Evolutionary conservation across 2,797 vertebrate species (phyloP), one percentile per base, ranked within the genome.

Genomic region (Galago senegalensis): DNA sequence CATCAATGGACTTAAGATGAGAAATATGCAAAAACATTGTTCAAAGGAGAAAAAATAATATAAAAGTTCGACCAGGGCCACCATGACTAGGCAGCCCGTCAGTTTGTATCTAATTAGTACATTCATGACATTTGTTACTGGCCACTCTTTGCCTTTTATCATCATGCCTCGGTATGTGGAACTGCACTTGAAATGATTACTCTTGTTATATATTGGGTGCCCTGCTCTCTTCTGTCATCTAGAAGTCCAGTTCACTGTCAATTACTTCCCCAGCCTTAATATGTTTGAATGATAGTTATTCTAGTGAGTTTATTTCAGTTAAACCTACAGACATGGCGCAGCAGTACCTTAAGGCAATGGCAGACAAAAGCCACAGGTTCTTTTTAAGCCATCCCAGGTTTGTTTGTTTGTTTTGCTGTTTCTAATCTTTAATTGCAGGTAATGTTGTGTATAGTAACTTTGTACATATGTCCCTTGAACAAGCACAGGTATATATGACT

Each of bases 271-370:
- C 1, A 56, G 25, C 3, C 53, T 69, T 69, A 84, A n/a, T 16
- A 25, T 46, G 16, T 73, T 81, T 83, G 77, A 83, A n/a, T 93
- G 89, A 31, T 61, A 83, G 49, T 76, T 76, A 53, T 86, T 72
- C 70, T 90, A 53, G 16, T 4, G 31, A 73, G 16, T 84, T 88
- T 83, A 60, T 90, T 89, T 82, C 49, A 18, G 43, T 81, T 85
- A 25, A 77, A 0, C 21, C 56, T 46, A 70, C 27, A n/a, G 73
- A 92, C 70, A 69, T 31, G 34, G 46, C 1, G 5, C 75, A 92
- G n/a, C 7, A n/a, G 18, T 43, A n/a, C 5, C 10, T 75, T 65
- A 89, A 81, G 21, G 72, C 8, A 72, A 12, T 60, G 18, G 60
- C 21, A 90, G 85, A 43, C 60, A 80, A 72, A 81, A 76, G 4